A percentile compares a stretch with the other conserved stretches of the same genome.
Conservation (phyloP, 1,140 invertebrate genomes). For the Zaprionus camerounensis region DNA sequence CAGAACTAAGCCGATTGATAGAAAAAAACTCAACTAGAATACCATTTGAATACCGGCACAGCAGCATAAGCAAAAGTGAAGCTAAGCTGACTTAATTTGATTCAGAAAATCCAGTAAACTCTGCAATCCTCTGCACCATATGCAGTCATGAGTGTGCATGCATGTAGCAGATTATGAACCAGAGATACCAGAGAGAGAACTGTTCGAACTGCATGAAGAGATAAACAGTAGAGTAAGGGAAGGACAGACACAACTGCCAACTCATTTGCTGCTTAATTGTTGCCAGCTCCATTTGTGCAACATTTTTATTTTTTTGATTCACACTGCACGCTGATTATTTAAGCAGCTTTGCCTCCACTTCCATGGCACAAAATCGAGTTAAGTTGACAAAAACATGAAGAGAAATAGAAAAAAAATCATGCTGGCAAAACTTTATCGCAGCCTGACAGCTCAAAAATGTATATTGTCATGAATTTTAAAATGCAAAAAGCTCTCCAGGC, state of each 20-base stretch:
- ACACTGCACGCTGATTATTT: slow-evolving; percentile 29
- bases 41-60: background rate
- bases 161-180: background rate
- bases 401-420: background rate
- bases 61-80: background rate
- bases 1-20: background rate
- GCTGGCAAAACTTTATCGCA: slow-evolving; percentile 18
- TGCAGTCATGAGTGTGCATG: background rate
- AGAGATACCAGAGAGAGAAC: background rate
- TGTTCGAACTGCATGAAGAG: background rate
- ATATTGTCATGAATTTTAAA: slow-evolving; percentile 35
- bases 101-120: background rate
- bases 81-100: slow-evolving; percentile 3
- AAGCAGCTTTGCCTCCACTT: slow-evolving; percentile 26
- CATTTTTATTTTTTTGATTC: slow-evolving; percentile 15
- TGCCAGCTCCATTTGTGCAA: slow-evolving; percentile 12
- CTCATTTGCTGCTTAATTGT: slow-evolving; percentile 41
- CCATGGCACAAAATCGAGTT: slow-evolving; percentile 16
- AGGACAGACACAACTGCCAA: slow-evolving; percentile 7
- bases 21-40: background rate
- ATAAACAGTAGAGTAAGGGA: too few species aligned
- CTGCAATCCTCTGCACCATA: background rate
- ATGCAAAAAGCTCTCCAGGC: slow-evolving; percentile 8
- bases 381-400: slow-evolving; percentile 5
- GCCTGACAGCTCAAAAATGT: slow-evolving; percentile 29